Base-by-base conservation (phyloP, 2,888 invertebrate species). In the Parthenolecanium corni region DNA sequence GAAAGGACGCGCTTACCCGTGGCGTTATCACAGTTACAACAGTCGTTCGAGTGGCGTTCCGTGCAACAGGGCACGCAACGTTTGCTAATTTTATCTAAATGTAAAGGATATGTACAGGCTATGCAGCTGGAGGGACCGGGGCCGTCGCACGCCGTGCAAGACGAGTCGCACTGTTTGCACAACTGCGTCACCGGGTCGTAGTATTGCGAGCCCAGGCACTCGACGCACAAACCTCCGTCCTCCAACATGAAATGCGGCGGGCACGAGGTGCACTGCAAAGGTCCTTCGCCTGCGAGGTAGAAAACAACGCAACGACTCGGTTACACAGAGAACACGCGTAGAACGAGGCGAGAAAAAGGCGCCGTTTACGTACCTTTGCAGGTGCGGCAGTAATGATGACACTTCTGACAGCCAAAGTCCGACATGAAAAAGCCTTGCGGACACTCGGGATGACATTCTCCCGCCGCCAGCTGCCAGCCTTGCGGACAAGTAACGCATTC, bases 351-450 rank as follows among this genome's bases (percentile, higher is more conserved):
- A 31, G 31, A 31, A 9, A 9, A 9, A 6, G 31, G 31, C 5
- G 31, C 31, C 31, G 20, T 14, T 49, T n/a, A 70, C 72, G 72
- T 74, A 82, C 91, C 91, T 72, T 84, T 83, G 73, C 92, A 92
- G 69, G 88, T 88, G 67, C 83, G 83, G 74, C 92, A 92, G 71
- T 86, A 87, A 73, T 88, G 86, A 76, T 90, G 89, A 75, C 92
- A 92, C 73, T 86, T 88, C 67, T 86, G 85, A 71, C 92, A 92
- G 9, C 87, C 88, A 69, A 82, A 86, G 67, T 82, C 80, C 3
- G 84, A 84, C 74, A 87, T 85, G 75, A 87, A 91, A 75, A 86
- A 89, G 44, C 89, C 89, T 74, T 86, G 85, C 0, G 90, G 89
- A 73, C 91, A 91, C 70, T 86, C 85, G 0, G 87, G 85, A 69